These are phyloP conservation scores for Gallinago undulata DNA, from an alignment of 2,113 vertebrate species.

Conservation along the genomic window DNA sequence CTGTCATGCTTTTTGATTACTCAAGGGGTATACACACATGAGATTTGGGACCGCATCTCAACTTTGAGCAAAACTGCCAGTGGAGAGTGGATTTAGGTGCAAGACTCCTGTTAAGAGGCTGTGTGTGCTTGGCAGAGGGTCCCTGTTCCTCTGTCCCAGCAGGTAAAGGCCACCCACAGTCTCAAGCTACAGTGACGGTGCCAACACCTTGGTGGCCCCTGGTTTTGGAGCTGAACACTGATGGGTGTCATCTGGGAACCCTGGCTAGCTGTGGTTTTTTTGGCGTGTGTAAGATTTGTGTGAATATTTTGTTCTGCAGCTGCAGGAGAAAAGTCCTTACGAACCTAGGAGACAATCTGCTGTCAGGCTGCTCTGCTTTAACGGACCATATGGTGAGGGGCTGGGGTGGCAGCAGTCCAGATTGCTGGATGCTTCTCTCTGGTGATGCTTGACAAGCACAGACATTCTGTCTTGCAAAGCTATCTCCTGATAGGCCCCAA, in stretches of 20 bases:
- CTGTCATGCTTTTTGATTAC: background rate
- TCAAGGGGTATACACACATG: background rate
- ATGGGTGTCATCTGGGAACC: background rate
- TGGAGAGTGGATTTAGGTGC: background rate
- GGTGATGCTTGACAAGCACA: background rate
- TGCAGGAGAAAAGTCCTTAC: background rate
- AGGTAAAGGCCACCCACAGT: background rate
- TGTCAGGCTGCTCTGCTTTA: background rate
- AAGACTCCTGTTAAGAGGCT: accelerated
- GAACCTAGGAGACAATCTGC: background rate
- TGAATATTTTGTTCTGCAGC: background rate
- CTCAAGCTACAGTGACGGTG: background rate
- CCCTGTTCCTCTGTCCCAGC: accelerated
- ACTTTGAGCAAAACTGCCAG: background rate
- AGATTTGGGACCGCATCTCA: background rate
- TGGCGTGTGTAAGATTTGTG: background rate
- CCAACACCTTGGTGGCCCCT: background rate
- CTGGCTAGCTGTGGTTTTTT: background rate
- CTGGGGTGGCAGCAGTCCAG: background rate
- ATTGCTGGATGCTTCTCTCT: background rate
- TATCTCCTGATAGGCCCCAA: background rate
- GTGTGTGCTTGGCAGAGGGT: background rate
- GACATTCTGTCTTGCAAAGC: background rate
- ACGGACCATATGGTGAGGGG: accelerated
- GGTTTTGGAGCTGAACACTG: background rate